Percentiles rank a stretch among this genome's conserved stretches.
Evolutionary conservation across 2,113 vertebrate species (phyloP).

Genomic region (Aplodontia rufa): DNA sequence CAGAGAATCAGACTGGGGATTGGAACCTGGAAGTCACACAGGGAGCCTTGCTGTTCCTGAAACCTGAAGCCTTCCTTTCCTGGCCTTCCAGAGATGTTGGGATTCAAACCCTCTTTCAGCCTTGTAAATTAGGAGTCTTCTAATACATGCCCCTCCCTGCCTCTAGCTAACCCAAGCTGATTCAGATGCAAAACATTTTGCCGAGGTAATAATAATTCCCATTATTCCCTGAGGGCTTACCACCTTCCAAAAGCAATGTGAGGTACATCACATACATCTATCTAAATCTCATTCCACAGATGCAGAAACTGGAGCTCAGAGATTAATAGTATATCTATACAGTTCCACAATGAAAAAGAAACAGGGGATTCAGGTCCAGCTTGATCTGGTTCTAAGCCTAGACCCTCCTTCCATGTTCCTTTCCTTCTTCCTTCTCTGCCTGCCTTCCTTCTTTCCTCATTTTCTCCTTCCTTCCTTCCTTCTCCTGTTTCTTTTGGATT

Average conservation of each 20-base stretch:
- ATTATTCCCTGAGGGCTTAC: not conserved
- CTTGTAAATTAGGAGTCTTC: not conserved
- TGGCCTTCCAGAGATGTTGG: not conserved
- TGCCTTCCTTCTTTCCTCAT: not conserved
- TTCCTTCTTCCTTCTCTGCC: fast-evolving
- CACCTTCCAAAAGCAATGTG: not conserved
- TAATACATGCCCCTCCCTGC: not conserved
- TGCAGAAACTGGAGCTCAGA: not conserved
- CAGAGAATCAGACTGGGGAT: not conserved
- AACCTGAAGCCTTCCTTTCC: not conserved
- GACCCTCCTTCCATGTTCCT: fast-evolving
- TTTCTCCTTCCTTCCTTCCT: not conserved
- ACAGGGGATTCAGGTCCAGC: not conserved
- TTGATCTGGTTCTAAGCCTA: not conserved
- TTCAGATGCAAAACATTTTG: not conserved
- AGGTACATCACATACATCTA: not conserved
- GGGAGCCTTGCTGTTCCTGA: not conserved
- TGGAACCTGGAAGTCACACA: not conserved
- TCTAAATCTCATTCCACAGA: not conserved
- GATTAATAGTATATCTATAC: not conserved
- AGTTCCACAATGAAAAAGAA: not conserved
- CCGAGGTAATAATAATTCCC: not conserved
- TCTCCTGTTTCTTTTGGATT: not conserved
- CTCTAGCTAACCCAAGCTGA: not conserved
- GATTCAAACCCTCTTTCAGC: not conserved